phyloP scores from a whole-genome alignment of 2,113 vertebrate genomes.

The Dromaius novaehollandiae region DNA sequence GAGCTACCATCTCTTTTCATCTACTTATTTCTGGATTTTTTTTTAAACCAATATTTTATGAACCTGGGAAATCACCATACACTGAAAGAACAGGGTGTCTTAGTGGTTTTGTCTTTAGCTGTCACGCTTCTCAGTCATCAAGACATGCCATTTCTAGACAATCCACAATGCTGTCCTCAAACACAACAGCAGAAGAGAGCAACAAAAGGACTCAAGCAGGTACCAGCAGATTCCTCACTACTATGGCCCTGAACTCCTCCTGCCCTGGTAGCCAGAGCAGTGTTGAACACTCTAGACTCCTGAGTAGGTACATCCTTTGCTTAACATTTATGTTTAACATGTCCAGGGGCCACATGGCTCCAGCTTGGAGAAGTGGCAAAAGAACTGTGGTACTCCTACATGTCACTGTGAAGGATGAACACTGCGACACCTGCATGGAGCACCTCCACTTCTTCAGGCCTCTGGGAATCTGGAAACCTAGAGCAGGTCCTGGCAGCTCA shows the following conservation, averaged over 20 bases:
- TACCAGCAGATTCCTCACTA: not conserved
- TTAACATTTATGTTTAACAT: not conserved
- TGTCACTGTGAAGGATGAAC: not conserved
- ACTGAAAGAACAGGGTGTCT: not conserved
- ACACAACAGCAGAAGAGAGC: not conserved
- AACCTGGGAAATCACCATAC: not conserved
- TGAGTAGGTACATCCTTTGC: not conserved
- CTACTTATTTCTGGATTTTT: not conserved
- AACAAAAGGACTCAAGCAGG: not conserved
- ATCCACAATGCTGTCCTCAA: not conserved
- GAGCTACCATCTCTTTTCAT: not conserved
- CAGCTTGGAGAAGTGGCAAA: not conserved
- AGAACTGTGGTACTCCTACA: rapidly evolving
- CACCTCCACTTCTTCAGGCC: not conserved
- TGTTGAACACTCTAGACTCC: not conserved
- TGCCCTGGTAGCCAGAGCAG: not conserved
- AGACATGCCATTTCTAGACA: not conserved
- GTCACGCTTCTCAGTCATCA: not conserved
- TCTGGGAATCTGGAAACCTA: not conserved
- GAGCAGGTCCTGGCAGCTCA: not conserved
- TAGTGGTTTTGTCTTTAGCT: not conserved
- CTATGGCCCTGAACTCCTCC: not conserved
- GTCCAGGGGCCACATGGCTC: not conserved
- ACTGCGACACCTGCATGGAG: not conserved
- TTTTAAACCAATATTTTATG: not conserved